phyloP scores from a whole-genome alignment of 1,140 invertebrate species.

The Anoplolepis gracilipes region DNA sequence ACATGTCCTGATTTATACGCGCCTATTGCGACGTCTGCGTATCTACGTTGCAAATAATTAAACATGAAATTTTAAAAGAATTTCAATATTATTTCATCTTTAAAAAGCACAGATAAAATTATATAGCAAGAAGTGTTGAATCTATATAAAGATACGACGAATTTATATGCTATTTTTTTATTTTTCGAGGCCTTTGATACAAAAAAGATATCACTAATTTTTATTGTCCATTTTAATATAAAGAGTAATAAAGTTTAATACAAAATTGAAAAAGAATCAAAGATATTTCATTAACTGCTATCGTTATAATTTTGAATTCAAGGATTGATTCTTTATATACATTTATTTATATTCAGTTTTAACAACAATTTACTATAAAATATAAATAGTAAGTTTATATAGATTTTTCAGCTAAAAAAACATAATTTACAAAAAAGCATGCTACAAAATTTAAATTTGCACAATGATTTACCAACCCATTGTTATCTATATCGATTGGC shows the following conservation, averaged over 20 bases:
- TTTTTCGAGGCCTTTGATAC: no score
- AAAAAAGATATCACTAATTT: not conserved
- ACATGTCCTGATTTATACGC: conserved; percentile 87
- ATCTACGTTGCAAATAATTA: conserved; percentile 54
- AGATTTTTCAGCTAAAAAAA: not conserved
- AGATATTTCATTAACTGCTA: not conserved
- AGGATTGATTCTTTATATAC: no score
- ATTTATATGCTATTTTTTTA: no score
- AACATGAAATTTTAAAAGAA: not conserved
- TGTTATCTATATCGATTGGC: conserved; percentile 88
- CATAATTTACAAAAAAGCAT: not conserved
- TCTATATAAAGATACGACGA: no score
- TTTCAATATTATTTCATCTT: not conserved
- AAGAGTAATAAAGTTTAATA: not conserved
- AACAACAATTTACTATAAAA: not conserved
- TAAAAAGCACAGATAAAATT: not conserved
- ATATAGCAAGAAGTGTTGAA: no score
- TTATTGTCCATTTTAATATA: not conserved
- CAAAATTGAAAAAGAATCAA: not conserved
- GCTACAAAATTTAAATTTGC: not conserved
- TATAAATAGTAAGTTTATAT: not conserved
- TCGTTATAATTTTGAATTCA: not conserved
- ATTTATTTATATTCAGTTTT: no score
- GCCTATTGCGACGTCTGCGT: conserved; percentile 87
- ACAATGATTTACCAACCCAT: conserved; percentile 84